Base-by-base conservation (phyloP, 2,797 vertebrate species). In the Thaleichthys pacificus region DNA sequence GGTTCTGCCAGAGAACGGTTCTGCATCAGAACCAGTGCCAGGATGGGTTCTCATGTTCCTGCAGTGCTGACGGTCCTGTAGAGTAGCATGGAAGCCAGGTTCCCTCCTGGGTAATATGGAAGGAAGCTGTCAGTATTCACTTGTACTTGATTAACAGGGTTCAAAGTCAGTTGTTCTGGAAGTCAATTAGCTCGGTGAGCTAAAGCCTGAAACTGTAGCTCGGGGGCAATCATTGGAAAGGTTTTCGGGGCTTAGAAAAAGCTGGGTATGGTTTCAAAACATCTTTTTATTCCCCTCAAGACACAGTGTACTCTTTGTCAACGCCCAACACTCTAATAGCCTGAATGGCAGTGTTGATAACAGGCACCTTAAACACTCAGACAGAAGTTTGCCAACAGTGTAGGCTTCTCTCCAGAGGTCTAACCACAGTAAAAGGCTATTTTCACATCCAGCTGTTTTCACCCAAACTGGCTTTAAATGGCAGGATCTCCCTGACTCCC, bases 351-450 rank as follows among this genome's bases (percentile, higher is more conserved):
- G 68, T 68, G 78, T 78, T 79, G 75, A 80, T 88, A 88, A 89
- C 85, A 85, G 83, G 82, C 85, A 80, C 77, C 76, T 84, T 82
- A 82, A 82, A 73, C 63, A 14, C 17, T 56, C 87, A 84, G 87
- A 88, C 89, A 89, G 78, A 77, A 14, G 70, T 76, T 85, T 74
- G 86, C 89, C 87, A 87, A 85, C 87, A 86, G 86, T 70, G 68
- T 8, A 28, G 42, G 68, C 71, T 17, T 75, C 65, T 17, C 58
- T 32, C 81, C 85, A 81, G 78, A 85, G 76, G 76, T 86, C 86
- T 79, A 72, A 81, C 63, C 76, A 76, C 69, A 74, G 30, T 84
- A 79, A 81, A 80, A 82, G 38, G 32, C 69, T 49, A 69, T 69
- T 35, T 69, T 60, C 19, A 51, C 15, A 49, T 49, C 60, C 26